Base-by-base conservation (phyloP, 30 jellyfish, hydroid and myxozoan genomes). In the Morbakka virulenta region DNA sequence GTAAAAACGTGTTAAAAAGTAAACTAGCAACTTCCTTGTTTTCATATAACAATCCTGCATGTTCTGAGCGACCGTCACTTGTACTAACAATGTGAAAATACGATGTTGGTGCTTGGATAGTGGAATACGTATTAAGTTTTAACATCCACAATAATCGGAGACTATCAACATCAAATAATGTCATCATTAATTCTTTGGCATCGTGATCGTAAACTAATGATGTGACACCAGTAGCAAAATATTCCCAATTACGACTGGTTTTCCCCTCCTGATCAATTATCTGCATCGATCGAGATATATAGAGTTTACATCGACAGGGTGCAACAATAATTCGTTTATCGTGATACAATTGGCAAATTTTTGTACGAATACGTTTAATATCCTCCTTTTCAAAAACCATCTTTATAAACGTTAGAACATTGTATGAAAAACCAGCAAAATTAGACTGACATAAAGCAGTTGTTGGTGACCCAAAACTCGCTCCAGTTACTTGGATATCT, bases 1-100 rank as follows among this genome's bases (percentile, higher is more conserved):
- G 27, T 14, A 64, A 17, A 0, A 73, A 33, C 4, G 96, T 61
- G 79, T 82, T 83, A 50, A 66, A 51, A 3, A 88, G 50, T 67
- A 88, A 61, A 28, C 66, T 63, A 2, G 97, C 95, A 34, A 73
- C 95, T 4, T 67, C 95, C 49, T 70, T 77, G 35, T 50, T 49
- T 67, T 88, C 97, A 63, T 73, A 76, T 50, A 88, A 29, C 22
- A 88, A 50, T 11, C 97, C 97, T 13, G 81, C 95, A 75, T 88
- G 97, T 52, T 88, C 88, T 48, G 82, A 72, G 20, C 36, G 76
- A 32, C 76, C 87, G 27, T 76, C 79, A 13, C 57, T 49, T 32
- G 91, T 82, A 28, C 81, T 88, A 17, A 88, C 32, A 26, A 88
- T 84, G 36, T 81, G 95, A 68, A 88, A 88, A 36, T 70, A 67